Base-by-base conservation (phyloP, 2,888 invertebrate genomes). In the Dione vanillae region DNA sequence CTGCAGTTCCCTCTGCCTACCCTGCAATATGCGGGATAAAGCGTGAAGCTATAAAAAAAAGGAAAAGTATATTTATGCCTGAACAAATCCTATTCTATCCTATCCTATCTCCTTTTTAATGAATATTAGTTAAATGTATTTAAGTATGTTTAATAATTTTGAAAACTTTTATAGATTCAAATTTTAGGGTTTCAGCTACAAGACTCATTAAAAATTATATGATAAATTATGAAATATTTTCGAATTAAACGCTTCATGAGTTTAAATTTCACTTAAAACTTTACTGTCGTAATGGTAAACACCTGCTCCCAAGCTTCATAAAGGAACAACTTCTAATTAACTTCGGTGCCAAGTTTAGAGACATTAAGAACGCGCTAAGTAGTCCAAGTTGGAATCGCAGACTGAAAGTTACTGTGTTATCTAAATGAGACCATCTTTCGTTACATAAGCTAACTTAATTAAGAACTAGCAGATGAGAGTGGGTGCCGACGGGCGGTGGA, bases 381-480 rank as follows among this genome's bases (percentile, higher is more conserved):
- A 88, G 83, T 79, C 82, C 82, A 88, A 91, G 81, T 91, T 90
- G 83, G 78, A 83, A 81, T 84, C 86, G 86, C 83, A 85, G 86
- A 83, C 87, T 87, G 82, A 86, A 89, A 93, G 89, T 93, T 92
- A 91, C 90, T 87, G 91, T 87, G 90, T 93, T 94, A 94, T 94
- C 94, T 94, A 93, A 93, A 94, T 94, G 94, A 94, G 93, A 91
- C 90, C 93, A 93, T 94, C 93, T 93, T 92, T 92, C 92, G 94
- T 93, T 94, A 93, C 92, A 92, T 93, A 94, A 93, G 92, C 93
- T 93, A 93, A 94, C 92, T 94, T 94, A 94, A 94, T 94, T 94
- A 94, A 94, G 94, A 93, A 93, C 88, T 92, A 89, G 89, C 89
- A 91, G 93, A 93, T 92, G 93, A 91, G 92, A 91, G 89, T 89